Evolutionary conservation across 2,888 invertebrate genomes (phyloP).

Genomic region (Crossocerus cetratus): DNA sequence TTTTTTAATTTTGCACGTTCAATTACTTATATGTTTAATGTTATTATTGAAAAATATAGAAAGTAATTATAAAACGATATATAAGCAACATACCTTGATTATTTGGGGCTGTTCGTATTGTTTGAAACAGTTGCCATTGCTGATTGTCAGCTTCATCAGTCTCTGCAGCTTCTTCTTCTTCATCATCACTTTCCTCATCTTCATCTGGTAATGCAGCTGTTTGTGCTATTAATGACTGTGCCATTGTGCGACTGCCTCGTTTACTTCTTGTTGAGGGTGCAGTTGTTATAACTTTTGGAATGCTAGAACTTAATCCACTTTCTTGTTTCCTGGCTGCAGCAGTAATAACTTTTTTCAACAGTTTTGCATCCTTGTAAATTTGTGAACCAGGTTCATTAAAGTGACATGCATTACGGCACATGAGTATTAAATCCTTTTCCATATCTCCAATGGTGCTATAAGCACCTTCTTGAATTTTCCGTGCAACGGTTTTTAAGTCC

Average conservation of each 20-base stretch:
- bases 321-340: slow-evolving; percentile 73
- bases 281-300: slow-evolving; percentile 64
- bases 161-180: slow-evolving; percentile 81
- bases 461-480: slow-evolving; percentile 90
- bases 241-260: slow-evolving; percentile 70
- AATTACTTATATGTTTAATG: too few relatives aligned
- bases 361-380: slow-evolving; percentile 96
- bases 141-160: slow-evolving; percentile 83
- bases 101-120: slow-evolving; percentile 84
- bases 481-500: slow-evolving; percentile 94
- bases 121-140: slow-evolving; percentile 93
- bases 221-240: slow-evolving; percentile 80
- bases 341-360: slow-evolving; percentile 86
- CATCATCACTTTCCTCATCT: slow-evolving; percentile 80
- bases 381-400: slow-evolving; percentile 98
- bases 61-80: neutral
- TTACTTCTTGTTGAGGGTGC: slow-evolving; percentile 74
- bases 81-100: slow-evolving; percentile 73
- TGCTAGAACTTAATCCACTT: slow-evolving; percentile 57
- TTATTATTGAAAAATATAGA: too few relatives aligned
- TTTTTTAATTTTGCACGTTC: neutral
- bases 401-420: slow-evolving; percentile 96
- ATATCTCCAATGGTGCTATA: slow-evolving; percentile 89
- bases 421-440: slow-evolving; percentile 92
- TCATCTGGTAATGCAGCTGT: slow-evolving; percentile 83